These are phyloP conservation scores for Leptatherina wallacei DNA, from an alignment of 2,797 vertebrate species.

Conservation along the genomic window DNA sequence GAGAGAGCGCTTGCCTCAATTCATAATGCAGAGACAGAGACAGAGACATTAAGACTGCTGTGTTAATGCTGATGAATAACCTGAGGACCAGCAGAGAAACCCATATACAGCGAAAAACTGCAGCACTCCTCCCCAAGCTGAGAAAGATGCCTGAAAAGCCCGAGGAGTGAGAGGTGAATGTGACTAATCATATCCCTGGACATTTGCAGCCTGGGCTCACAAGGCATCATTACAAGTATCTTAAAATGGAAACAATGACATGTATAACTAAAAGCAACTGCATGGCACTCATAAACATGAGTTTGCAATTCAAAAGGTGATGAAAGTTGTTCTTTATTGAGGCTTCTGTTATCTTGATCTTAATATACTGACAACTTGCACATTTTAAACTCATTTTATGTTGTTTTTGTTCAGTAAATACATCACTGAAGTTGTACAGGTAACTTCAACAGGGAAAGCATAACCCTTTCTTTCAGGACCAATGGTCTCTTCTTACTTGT, in stretches of 20 bases:
- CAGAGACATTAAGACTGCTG: slow-evolving; percentile 23
- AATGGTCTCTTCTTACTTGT: too few species aligned
- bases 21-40: slow-evolving; percentile 28
- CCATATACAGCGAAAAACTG: slow-evolving; percentile 55
- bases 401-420: background rate
- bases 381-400: background rate
- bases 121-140: slow-evolving; percentile 21
- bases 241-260: slow-evolving; percentile 31
- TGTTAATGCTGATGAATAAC: slow-evolving; percentile 51
- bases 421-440: background rate
- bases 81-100: slow-evolving; percentile 39
- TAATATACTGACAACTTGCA: background rate
- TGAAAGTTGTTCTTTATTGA: background rate
- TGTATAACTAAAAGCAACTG: slow-evolving; percentile 12
- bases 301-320: slow-evolving; percentile 1
- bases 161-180: slow-evolving; percentile 13
- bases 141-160: slow-evolving; percentile 22
- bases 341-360: background rate
- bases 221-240: slow-evolving; percentile 12
- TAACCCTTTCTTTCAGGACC: background rate
- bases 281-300: background rate
- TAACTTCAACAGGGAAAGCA: background rate
- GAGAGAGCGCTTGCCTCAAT: slow-evolving; percentile 14
- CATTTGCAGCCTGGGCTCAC: slow-evolving; percentile 29
- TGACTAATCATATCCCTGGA: slow-evolving; percentile 35